Evolutionary conservation across 64 coral and sea anemone genomes (phyloP).

Genomic region (Acropora yongei): DNA sequence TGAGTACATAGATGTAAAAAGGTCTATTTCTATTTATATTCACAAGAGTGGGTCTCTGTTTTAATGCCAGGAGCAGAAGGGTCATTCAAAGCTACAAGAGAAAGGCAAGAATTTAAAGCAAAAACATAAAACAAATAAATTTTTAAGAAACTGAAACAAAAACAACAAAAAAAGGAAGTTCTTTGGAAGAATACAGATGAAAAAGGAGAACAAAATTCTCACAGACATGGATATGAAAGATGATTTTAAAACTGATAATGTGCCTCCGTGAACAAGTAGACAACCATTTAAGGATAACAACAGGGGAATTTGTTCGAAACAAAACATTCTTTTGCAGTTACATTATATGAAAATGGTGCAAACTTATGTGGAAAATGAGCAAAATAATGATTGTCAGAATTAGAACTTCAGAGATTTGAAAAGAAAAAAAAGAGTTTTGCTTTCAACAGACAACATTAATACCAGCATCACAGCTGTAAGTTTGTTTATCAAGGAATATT

Average conservation of each 20-base stretch:
- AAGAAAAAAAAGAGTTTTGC: neutral
- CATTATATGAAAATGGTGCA: no score
- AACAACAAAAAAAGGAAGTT: neutral
- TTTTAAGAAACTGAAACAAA: no score
- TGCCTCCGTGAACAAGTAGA: neutral
- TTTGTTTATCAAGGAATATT: no score
- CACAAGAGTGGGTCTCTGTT: no score
- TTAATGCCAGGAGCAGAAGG: constrained; percentile 2
- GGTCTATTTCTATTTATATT: no score
- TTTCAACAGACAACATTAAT: neutral
- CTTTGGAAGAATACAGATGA: neutral
- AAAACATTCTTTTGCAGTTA: neutral
- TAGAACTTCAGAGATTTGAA: neutral
- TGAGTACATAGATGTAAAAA: no score
- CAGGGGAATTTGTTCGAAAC: constrained; percentile 19
- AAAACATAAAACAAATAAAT: neutral
- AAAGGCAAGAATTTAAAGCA: constrained; percentile 55
- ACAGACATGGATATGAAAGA: constrained; percentile 35
- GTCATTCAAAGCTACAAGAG: constrained; percentile 38
- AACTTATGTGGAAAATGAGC: neutral
- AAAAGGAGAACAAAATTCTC: neutral
- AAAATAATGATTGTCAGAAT: neutral
- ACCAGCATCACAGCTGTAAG: no score
- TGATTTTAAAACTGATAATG: neutral
- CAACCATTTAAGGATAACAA: neutral